Percentiles rank a stretch among this genome's conserved stretches.
phyloP scores from a whole-genome alignment of 2,113 vertebrate species.

The Ornithorhynchus anatinus region DNA sequence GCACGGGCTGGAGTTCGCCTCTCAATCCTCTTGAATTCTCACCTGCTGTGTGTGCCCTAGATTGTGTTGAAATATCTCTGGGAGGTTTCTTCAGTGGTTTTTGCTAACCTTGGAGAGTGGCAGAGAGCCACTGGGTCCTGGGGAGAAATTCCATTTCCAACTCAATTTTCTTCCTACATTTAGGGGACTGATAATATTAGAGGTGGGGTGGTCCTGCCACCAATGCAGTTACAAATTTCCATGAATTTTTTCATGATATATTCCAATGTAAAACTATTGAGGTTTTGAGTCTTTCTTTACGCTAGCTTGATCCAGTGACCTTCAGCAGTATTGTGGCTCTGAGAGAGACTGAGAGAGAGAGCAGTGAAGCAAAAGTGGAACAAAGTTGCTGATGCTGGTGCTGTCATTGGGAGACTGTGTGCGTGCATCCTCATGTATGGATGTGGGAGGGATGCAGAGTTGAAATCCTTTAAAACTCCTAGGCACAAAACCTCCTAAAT shows the following conservation, averaged over 20 bases:
- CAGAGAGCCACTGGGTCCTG: not conserved
- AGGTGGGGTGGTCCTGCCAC: slow-evolving; percentile 35
- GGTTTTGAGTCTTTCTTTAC: not conserved
- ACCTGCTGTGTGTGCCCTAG: not conserved
- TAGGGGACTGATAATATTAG: not conserved
- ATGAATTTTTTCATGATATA: slow-evolving; percentile 21
- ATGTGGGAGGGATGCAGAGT: slow-evolving; percentile 10
- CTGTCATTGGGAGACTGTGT: not conserved
- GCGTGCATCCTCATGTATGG: not conserved
- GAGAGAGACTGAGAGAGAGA: slow-evolving; percentile 2
- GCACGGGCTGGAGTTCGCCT: not conserved
- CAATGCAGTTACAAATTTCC: slow-evolving; percentile 56
- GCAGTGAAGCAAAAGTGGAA: slow-evolving; percentile 20
- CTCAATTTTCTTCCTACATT: not conserved
- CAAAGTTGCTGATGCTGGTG: slow-evolving; percentile 16
- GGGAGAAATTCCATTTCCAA: not conserved
- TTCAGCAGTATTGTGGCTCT: not conserved
- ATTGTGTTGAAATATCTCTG: not conserved
- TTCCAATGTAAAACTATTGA: slow-evolving; percentile 1
- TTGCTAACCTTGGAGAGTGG: not conserved
- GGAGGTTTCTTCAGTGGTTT: not conserved
- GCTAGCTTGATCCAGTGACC: slow-evolving; percentile 30
- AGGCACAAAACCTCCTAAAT: slow-evolving; percentile 73
- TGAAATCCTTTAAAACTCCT: slow-evolving; percentile 58
- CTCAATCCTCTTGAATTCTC: not conserved